Evolutionary conservation across 2,113 vertebrate genomes (phyloP), one percentile per base, ranked within the genome.

Genomic region (Phainopepla nitens): DNA sequence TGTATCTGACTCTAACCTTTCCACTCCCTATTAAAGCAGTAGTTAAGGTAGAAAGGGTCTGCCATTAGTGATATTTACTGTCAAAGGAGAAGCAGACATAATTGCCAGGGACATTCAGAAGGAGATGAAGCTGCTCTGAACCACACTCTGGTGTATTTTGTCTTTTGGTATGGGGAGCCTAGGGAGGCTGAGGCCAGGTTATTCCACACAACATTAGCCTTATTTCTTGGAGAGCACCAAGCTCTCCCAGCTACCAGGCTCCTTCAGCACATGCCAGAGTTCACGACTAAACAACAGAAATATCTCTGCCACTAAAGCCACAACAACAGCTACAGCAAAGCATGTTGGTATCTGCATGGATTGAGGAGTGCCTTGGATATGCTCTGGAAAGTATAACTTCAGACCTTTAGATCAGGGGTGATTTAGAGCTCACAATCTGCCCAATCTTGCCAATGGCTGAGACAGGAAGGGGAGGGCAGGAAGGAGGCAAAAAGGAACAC

Each of bases 381-480:
- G 45, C 28, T 39, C 45, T 73, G 28, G 51, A 45, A 73, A n/a
- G 6, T 16, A 21, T 7, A 51, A 29, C 6, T 57, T 20, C 44
- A 50, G 36, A 19, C 2, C 9, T 44, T 72, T 50, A 36, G 10
- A 35, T 7, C 25, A 42, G 31, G 64, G 35, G 35, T 42, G 9
- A 72, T 68, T 71, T 8, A 76, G 41, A 28, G 10, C 58, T 87
- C 35, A 56, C 16, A 42, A 60, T 42, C 24, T 72, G 6, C 17
- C 10, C 54, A 36, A 0, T 41, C 22, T 42, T 68, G 13, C 4
- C 28, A 28, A 21, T 23, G n/a, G 6, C 28, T 80, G 36, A 39
- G n/a, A 39, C 8, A 58, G 19, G 23, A 78, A 2, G 0, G 0
- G 7, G 5, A 20, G 6, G 4, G 17, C 33, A 56, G 39, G 31